These are phyloP conservation scores for Drosophila sproati DNA, from an alignment of 1,140 invertebrate species.

Conservation along the genomic window DNA sequence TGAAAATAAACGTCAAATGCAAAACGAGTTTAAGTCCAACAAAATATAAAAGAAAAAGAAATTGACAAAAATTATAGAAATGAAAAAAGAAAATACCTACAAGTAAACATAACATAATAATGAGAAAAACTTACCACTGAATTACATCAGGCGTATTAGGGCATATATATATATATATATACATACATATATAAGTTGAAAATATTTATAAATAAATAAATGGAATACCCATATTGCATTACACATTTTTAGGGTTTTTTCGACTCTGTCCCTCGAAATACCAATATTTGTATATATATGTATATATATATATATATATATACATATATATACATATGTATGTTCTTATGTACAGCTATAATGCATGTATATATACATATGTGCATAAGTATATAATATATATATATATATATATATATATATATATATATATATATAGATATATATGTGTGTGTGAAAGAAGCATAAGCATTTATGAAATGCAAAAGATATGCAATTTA, in stretches of 20 bases:
- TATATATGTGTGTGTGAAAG: conserved; percentile 18
- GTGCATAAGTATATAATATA: conserved; percentile 8
- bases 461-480: conserved; percentile 38
- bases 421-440: no score
- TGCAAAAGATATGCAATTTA: conserved; percentile 10
- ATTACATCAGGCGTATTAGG: conserved; percentile 43
- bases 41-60: conserved; percentile 22
- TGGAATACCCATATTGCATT: conserved; percentile 34
- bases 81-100: conserved; percentile 42
- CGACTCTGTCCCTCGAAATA: conserved; percentile 26
- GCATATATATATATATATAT: conserved; percentile 22
- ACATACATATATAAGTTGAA: conserved; percentile 10
- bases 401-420: neutral
- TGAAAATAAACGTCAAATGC: conserved; percentile 40
- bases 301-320: conserved; percentile 17
- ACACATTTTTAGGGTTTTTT: conserved; percentile 25
- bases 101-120: conserved; percentile 33
- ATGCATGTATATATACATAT: conserved; percentile 22
- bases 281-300: conserved; percentile 26
- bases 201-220: conserved; percentile 29
- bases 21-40: conserved; percentile 45
- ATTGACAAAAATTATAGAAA: conserved; percentile 41
- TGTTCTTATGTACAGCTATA: neutral
- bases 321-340: conserved; percentile 15
- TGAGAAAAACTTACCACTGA: conserved; percentile 43